phyloP scores from a whole-genome alignment of 1,140 invertebrate genomes.

The Gonatopus flavifemur region DNA sequence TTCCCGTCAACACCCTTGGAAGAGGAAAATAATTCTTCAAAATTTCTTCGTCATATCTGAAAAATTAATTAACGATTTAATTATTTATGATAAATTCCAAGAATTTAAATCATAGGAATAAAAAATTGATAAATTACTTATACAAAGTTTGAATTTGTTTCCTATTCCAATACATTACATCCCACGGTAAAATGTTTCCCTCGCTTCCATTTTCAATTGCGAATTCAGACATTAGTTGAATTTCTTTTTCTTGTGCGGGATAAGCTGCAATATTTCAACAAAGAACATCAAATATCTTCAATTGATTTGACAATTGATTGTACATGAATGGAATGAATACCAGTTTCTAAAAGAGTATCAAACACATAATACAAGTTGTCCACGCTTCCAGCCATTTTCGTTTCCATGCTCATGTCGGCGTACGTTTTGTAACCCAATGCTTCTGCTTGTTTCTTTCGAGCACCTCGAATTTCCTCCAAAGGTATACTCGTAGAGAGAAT shows the following conservation, averaged over 20 bases:
- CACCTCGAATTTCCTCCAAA: conserved; percentile 75
- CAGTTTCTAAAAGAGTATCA: conserved; percentile 67
- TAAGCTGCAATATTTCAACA: conserved; percentile 53
- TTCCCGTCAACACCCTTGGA: conserved; percentile 71
- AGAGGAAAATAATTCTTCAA: conserved; percentile 83
- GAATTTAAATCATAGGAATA: conserved; percentile 4
- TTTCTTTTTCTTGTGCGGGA: conserved; percentile 75
- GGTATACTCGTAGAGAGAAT: conserved; percentile 71
- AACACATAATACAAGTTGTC: conserved; percentile 76
- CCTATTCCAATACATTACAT: conserved; percentile 84
- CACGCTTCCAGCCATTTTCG: conserved; percentile 88
- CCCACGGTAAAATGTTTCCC: conserved; percentile 74
- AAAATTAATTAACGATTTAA: conserved; percentile 12
- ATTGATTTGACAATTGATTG: background rate
- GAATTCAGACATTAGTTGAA: conserved; percentile 73
- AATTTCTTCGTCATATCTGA: conserved; percentile 69
- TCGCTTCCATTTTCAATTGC: conserved; percentile 74
- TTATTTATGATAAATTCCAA: conserved; percentile 1
- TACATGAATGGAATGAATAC: conserved; percentile 36
- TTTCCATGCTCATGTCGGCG: conserved; percentile 88
- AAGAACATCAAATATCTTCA: conserved; percentile 5
- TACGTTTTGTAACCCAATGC: conserved; percentile 78
- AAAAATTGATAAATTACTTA: conserved; percentile 53
- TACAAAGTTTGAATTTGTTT: conserved; percentile 68
- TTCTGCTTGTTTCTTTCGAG: conserved; percentile 72